Conservation (phyloP, 2,113 vertebrate genomes). For the Ancistrus triradiatus region DNA sequence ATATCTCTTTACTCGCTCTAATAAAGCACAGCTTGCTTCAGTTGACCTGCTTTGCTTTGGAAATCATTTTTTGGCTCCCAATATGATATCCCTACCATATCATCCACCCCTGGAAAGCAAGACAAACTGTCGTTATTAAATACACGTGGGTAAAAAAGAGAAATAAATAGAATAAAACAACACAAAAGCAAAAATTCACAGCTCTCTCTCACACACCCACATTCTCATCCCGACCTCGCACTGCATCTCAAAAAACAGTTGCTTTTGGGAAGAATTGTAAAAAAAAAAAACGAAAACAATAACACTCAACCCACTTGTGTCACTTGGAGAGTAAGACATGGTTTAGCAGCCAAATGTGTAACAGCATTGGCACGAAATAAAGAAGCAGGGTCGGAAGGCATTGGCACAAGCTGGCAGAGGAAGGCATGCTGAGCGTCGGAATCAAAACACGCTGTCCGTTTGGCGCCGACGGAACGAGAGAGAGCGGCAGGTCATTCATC, state of each 20-base stretch:
- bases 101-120: background rate
- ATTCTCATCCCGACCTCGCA: background rate
- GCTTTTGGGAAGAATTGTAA: background rate
- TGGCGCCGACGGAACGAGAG: constrained; percentile 16
- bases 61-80: too few relatives aligned
- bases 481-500: background rate
- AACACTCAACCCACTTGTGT: background rate
- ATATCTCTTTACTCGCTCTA: too few relatives aligned
- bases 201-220: background rate
- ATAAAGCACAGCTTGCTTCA: too few relatives aligned
- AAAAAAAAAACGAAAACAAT: background rate
- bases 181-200: constrained; percentile 29
- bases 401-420: constrained; percentile 25
- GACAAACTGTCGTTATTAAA: background rate
- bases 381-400: constrained; percentile 11
- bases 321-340: constrained; percentile 15
- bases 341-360: constrained; percentile 39
- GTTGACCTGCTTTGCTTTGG: too few relatives aligned
- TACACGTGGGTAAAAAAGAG: background rate
- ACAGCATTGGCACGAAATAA: constrained; percentile 30
- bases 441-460: constrained; percentile 12
- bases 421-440: constrained; percentile 23
- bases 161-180: constrained; percentile 24
- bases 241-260: constrained; percentile 3
- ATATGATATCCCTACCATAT: background rate